Evolutionary conservation across 2,888 invertebrate genomes (phyloP).

Genomic region (Tinea trinotella): DNA sequence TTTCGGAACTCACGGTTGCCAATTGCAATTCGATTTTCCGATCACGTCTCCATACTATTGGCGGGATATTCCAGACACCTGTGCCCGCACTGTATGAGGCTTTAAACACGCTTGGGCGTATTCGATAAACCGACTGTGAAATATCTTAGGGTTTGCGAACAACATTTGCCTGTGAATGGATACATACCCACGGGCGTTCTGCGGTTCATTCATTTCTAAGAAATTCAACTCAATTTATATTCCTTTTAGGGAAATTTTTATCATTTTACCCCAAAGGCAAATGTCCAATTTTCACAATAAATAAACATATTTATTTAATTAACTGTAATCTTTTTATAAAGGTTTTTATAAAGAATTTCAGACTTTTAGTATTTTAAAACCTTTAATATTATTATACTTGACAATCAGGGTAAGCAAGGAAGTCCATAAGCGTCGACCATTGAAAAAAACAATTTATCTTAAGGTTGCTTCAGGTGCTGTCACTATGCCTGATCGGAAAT

Average conservation of each 20-base stretch:
- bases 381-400: too few species aligned
- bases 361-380: too few species aligned
- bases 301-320: not conserved
- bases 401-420: too few species aligned
- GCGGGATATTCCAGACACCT: conserved; percentile 67
- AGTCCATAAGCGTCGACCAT: too few species aligned
- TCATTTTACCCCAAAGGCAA: not conserved
- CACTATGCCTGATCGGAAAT: too few species aligned
- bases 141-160: conserved; percentile 55
- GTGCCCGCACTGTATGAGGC: conserved; percentile 65
- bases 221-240: not conserved
- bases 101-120: conserved; percentile 61
- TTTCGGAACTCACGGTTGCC: conserved; percentile 43
- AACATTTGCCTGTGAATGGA: conserved; percentile 66
- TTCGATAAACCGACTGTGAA: conserved; percentile 67
- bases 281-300: not conserved
- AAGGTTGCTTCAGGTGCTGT: too few species aligned
- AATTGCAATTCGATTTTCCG: conserved; percentile 61
- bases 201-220: conserved; percentile 23
- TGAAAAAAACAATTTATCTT: too few species aligned
- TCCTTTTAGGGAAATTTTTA: not conserved
- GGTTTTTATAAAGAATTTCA: too few species aligned
- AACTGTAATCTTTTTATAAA: too few species aligned
- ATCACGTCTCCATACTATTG: conserved; percentile 68
- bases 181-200: conserved; percentile 42